Evolutionary conservation across 2,113 vertebrate genomes (phyloP), one percentile per base, ranked within the genome.

Genomic region (Todiramphus chloris): DNA sequence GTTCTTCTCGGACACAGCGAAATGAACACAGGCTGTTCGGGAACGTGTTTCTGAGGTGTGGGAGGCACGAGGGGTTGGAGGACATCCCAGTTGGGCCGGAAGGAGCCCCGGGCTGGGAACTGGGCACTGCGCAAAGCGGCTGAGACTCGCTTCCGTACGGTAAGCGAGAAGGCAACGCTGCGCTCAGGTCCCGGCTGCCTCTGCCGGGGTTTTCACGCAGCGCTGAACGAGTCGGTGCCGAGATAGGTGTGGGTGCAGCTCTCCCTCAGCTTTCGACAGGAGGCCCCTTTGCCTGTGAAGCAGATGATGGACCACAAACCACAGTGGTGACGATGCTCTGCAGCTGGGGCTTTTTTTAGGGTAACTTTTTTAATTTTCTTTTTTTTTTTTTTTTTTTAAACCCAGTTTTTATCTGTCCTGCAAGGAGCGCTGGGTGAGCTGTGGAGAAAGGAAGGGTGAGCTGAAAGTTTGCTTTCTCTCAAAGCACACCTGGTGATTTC

Each of bases 81-180:
- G 24, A 28, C 66, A 9, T 35, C 37, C 46, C 35, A 27, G 18
- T 0, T 56, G 31, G 43, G 60, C 35, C 78, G 53, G 43, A 44
- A 58, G 48, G 31, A 68, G 33, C 37, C 20, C 18, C 16, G 23
- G n/a, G 13, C 59, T 56, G 59, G n/a, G 20, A 39, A 44, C 5
- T 4, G 28, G 31, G 30, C 13, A 4, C 35, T 0, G 1, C 3
- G 0, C 6, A 8, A 51, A 56, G 14, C 0, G 0, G 5, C 35
- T 6, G 16, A 43, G 59, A 30, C 1, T 4, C 3, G 0, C 3
- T 81, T 55, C 31, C 27, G 30, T 51, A 11, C 0, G 0, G 2
- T 5, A 44, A 16, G 51, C 25, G 82, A 27, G 59, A 68, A 59
- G 35, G 11, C 25, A 50, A 3, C 0, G 1, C 30, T 16, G 23